These are phyloP conservation scores for Nephrotoma appendiculata DNA, from an alignment of 2,888 invertebrate species.

Conservation along the genomic window DNA sequence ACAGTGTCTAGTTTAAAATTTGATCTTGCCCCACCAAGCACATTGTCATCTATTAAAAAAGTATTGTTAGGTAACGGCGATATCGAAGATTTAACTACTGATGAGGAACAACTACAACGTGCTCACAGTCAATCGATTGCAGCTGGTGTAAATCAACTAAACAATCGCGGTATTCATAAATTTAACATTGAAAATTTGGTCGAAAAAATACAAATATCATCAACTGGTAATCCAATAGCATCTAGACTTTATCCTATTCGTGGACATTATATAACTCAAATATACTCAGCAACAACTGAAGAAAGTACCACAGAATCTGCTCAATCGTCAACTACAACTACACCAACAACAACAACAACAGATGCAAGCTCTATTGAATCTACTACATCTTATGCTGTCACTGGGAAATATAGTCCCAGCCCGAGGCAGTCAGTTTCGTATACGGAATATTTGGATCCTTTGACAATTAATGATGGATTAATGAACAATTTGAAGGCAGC, in stretches of 20 bases:
- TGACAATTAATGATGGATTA: slow-evolving; percentile 53
- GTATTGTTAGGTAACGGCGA: slow-evolving; percentile 2
- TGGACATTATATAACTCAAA: slow-evolving; percentile 12
- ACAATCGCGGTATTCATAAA: slow-evolving; percentile 11
- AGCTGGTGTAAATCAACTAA: slow-evolving; percentile 35
- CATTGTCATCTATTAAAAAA: neutral
- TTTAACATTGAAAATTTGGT: slow-evolving; percentile 10
- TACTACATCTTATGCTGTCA: neutral
- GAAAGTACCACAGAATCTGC: slow-evolving; percentile 14
- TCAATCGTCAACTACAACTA: slow-evolving; percentile 17
- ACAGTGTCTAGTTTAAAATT: slow-evolving; percentile 10
- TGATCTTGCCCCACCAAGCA: slow-evolving; percentile 17
- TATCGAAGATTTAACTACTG: slow-evolving; percentile 25
- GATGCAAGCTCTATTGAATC: slow-evolving; percentile 14
- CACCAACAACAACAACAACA: slow-evolving; percentile 16
- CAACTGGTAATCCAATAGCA: neutral
- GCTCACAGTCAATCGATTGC: slow-evolving; percentile 57
- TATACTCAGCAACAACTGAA: slow-evolving; percentile 11
- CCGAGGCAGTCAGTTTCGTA: slow-evolving; percentile 39
- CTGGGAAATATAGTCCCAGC: slow-evolving; percentile 23
- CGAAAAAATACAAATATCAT: slow-evolving; percentile 10
- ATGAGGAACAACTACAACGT: slow-evolving; percentile 48
- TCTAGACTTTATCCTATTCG: slow-evolving; percentile 9
- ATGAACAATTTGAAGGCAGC: slow-evolving; percentile 23
- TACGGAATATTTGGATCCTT: slow-evolving; percentile 54